These are phyloP conservation scores for honey bee (Apis mellifera) DNA, from an alignment of 1,140 invertebrate species.

Conservation along the genomic window DNA sequence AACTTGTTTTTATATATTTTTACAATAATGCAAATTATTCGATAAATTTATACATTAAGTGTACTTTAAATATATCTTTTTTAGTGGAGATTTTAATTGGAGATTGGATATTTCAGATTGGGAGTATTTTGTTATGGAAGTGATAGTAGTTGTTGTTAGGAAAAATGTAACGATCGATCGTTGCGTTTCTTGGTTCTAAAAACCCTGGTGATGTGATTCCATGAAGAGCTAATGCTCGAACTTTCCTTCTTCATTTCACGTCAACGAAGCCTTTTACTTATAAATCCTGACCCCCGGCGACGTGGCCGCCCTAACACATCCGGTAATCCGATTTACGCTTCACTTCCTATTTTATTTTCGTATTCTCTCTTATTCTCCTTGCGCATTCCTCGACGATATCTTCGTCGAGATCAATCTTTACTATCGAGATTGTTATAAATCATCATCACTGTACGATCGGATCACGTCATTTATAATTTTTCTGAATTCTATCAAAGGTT, in stretches of 20 bases:
- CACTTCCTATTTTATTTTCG: slow-evolving; percentile 35
- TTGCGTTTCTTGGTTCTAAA: slow-evolving; percentile 1
- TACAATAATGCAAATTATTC: no score
- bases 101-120: no score
- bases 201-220: slow-evolving; percentile 10
- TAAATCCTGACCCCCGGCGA: slow-evolving; percentile 42
- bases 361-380: neutral
- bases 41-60: no score
- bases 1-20: no score
- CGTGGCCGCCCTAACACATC: slow-evolving; percentile 23
- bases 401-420: neutral
- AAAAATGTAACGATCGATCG: slow-evolving; percentile 29
- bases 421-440: no score
- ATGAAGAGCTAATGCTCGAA: slow-evolving; percentile 39
- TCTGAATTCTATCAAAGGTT: no score
- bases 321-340: slow-evolving; percentile 38
- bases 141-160: neutral
- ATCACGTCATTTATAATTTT: no score
- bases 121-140: no score
- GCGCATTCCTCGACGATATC: neutral
- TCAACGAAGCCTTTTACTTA: slow-evolving; percentile 47
- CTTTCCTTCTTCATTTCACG: slow-evolving; percentile 38
- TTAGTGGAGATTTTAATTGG: no score
- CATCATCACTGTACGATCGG: no score
- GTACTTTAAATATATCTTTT: no score